Evolutionary conservation across 2,797 vertebrate genomes (phyloP).

Genomic region (Melanotaenia boesemani): DNA sequence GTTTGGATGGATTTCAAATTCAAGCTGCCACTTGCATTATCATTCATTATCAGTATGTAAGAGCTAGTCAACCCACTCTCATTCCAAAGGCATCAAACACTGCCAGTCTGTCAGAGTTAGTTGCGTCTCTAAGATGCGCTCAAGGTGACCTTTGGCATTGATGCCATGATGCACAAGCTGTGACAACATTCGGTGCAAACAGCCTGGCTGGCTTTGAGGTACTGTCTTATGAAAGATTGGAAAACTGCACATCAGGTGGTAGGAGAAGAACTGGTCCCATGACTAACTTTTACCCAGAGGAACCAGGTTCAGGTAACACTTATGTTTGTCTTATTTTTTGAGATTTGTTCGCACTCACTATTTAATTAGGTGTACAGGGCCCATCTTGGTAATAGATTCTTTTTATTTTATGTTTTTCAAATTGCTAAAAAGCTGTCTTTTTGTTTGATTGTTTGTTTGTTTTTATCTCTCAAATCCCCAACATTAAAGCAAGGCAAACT

Average conservation of each 20-base stretch:
- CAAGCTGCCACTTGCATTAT: slow-evolving; percentile 12
- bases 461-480: background rate
- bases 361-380: background rate
- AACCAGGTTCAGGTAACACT: background rate
- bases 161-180: background rate
- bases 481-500: background rate
- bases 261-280: background rate
- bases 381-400: background rate
- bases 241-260: background rate
- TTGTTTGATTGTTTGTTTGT: no score
- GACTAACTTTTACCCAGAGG: no score
- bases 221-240: background rate
- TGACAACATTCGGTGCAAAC: background rate
- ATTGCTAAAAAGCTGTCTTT: no score
- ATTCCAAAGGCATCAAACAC: background rate
- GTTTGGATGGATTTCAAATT: slow-evolving; percentile 24
- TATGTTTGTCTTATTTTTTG: background rate
- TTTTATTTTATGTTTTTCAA: no score
- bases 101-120: background rate
- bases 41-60: background rate
- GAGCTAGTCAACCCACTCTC: background rate
- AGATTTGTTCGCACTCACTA: background rate
- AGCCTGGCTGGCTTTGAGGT: background rate
- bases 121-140: background rate
- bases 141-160: background rate